Evolutionary conservation across 64 coral and sea anemone genomes (phyloP), one percentile per base, ranked within the genome.

Genomic region (Montipora efflorescens): DNA sequence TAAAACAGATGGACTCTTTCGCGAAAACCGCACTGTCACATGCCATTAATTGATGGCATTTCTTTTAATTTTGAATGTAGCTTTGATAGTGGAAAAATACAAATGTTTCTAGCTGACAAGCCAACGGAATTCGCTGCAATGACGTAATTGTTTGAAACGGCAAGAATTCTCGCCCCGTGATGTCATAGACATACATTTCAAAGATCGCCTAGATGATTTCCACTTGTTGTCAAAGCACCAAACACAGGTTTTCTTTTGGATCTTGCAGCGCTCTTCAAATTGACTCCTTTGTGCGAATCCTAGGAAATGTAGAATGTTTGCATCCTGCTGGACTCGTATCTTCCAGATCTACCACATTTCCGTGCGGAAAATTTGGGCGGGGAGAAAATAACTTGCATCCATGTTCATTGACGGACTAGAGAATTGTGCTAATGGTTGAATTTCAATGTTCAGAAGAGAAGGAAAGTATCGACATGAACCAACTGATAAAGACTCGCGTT

Each of bases 141-240:
- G 82, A 85, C 82, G 82, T 85, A 85, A 85, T 85, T 85, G 82
- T 85, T 85, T 85, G 61, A 49, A 85, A 71, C 82, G 69, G 82
- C 82, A 44, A 21, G 82, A 85, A 85, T 85, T 85, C 82, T 85
- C 82, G 6, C 19, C 46, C 7, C 70, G 82, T 85, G 82, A 85
- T 85, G 82, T 85, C 82, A 85, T 85, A 64, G 46, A 0, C 19
- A 85, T 71, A 48, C 66, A 70, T 16, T 8, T 47, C 18, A 70
- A 47, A 44, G 15, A 47, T n/a, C 43, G 9, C 59, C 36, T 85
- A 85, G 82, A 85, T 85, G 82, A 64, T 44, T 85, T 85, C 82
- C 66, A 85, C 36, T 85, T 71, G 59, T 84, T 47, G 44, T 12
- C 47, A 47, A 19, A 50, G 46, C 47, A 49, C 76, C 45, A 49